A percentile compares a stretch with the other conserved stretches of the same genome.
These are phyloP conservation scores for Phyllotis vaccarum DNA, from an alignment of 2,797 vertebrate species.

Conservation along the genomic window DNA sequence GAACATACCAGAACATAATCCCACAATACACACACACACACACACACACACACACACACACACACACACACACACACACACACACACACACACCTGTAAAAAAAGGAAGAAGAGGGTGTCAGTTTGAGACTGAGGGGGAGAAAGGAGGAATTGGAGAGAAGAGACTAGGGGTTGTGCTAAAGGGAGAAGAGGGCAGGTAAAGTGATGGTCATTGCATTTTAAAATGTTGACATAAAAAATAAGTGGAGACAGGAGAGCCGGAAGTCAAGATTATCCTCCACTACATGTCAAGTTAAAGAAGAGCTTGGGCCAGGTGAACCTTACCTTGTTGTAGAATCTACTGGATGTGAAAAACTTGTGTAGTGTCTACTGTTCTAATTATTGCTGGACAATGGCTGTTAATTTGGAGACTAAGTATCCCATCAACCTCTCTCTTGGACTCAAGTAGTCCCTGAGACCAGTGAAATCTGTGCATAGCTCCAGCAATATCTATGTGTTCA, in stretches of 20 bases:
- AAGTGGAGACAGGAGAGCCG: background rate
- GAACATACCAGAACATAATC: too few species aligned
- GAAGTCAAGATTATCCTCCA: background rate
- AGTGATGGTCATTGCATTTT: background rate
- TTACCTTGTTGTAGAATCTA: background rate
- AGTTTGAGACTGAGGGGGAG: background rate
- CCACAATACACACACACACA: background rate
- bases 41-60: too few species aligned
- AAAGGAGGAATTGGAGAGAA: background rate
- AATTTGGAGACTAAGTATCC: background rate
- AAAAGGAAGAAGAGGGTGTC: background rate
- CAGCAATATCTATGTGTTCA: background rate
- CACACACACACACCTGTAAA: background rate
- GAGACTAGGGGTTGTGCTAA: background rate
- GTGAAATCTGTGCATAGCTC: background rate
- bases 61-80: background rate
- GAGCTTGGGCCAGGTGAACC: background rate
- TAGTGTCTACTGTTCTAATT: background rate
- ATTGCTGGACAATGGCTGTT: background rate
- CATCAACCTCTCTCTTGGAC: rapidly evolving
- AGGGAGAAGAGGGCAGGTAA: background rate
- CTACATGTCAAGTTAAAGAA: background rate
- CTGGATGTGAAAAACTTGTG: background rate
- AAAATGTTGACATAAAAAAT: background rate
- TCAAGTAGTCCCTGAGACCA: background rate